phyloP scores from a whole-genome alignment of 1,140 invertebrate species.

The Habropoda laboriosa region DNA sequence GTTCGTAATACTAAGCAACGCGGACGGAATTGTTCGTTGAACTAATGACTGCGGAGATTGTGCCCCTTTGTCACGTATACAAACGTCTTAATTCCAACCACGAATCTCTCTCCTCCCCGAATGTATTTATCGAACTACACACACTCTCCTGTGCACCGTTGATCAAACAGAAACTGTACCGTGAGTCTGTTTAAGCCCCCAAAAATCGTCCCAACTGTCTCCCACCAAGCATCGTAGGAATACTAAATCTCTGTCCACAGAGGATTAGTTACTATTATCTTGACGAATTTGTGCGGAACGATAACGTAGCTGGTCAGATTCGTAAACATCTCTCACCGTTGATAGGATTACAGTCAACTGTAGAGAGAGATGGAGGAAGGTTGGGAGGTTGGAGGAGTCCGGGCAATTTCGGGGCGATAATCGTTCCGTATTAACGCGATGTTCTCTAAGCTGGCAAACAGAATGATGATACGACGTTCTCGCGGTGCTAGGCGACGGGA shows the following conservation, averaged over 20 bases:
- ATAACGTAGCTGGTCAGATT: conserved; percentile 16
- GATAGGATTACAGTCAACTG: conserved; percentile 61
- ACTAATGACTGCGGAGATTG: conserved; percentile 26
- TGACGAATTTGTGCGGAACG: conserved; percentile 12
- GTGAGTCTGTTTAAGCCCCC: too few relatives aligned
- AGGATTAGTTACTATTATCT: not conserved
- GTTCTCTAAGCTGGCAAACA: conserved; percentile 54
- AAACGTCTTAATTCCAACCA: conserved; percentile 29
- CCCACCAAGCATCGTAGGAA: too few relatives aligned
- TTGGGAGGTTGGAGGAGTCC: conserved; percentile 46
- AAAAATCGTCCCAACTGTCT: too few relatives aligned
- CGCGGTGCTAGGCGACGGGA: not conserved
- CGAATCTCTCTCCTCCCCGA: not conserved
- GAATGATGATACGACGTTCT: conserved; percentile 39
- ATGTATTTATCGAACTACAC: too few relatives aligned
- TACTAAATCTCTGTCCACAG: not conserved
- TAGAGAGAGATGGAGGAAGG: too few relatives aligned
- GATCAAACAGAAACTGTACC: too few relatives aligned
- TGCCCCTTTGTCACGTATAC: not conserved
- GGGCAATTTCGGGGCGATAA: conserved; percentile 59
- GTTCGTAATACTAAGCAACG: conserved; percentile 47
- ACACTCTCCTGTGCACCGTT: too few relatives aligned
- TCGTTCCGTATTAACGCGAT: conserved; percentile 64
- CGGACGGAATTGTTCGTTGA: conserved; percentile 24
- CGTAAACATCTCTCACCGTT: conserved; percentile 51